phyloP scores from a whole-genome alignment of 2,888 invertebrate species.

The Oscheius myriophilus region DNA sequence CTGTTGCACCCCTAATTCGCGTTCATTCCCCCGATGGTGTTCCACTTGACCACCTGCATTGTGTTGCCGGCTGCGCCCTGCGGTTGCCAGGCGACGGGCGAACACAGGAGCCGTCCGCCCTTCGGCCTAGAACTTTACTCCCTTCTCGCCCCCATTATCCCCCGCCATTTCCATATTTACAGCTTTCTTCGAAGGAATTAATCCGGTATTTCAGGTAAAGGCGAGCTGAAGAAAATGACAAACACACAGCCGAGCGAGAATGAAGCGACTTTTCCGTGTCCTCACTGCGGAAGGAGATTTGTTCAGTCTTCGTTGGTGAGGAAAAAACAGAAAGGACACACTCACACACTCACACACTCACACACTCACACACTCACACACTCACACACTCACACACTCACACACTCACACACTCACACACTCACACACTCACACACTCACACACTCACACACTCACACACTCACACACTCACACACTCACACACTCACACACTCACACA shows the following conservation, averaged over 20 bases:
- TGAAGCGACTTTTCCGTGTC: slow-evolving; percentile 61
- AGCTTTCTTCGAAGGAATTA: not conserved
- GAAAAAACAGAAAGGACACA: not conserved
- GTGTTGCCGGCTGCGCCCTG: slow-evolving; percentile 21
- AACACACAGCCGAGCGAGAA: slow-evolving; percentile 28
- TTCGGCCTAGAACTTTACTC: not conserved
- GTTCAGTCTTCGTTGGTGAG: slow-evolving; percentile 64
- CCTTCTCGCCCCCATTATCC: not conserved
- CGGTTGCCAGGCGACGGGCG: slow-evolving; percentile 21
- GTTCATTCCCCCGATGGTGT: not conserved
- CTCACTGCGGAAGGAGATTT: slow-evolving; percentile 64
- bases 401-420: no score
- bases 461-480: no score
- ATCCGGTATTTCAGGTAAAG: not conserved
- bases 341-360: no score
- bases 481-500: no score
- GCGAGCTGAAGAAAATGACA: not conserved
- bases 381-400: no score
- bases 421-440: no score
- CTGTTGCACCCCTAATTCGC: not conserved
- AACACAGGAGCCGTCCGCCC: slow-evolving; percentile 16
- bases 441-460: no score
- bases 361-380: no score
- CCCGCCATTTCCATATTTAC: not conserved
- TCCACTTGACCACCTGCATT: slow-evolving; percentile 10